Conservation (phyloP, 2,797 vertebrate species). For the Fratercula arctica region DNA sequence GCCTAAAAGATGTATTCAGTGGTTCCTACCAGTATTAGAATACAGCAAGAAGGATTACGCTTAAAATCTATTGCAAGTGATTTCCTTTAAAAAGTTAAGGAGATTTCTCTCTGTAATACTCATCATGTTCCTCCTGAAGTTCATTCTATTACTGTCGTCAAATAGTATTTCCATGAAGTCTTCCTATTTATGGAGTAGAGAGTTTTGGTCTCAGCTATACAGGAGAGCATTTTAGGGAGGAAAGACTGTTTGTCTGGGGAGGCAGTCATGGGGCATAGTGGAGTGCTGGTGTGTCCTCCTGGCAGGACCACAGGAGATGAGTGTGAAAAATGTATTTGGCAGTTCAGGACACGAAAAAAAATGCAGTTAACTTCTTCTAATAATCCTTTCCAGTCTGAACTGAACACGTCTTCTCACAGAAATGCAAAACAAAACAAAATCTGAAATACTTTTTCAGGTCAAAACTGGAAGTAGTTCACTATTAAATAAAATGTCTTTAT, state of each 20-base stretch:
- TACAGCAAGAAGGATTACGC: conserved; percentile 21
- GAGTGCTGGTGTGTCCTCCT: background rate
- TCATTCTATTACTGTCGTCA: background rate
- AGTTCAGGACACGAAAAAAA: background rate
- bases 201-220: background rate
- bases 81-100: conserved; percentile 53
- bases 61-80: conserved; percentile 40
- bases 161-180: background rate
- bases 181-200: background rate
- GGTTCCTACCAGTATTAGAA: background rate
- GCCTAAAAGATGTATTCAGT: background rate
- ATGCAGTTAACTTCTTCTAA: background rate
- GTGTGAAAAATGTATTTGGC: background rate
- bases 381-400: background rate
- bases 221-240: background rate
- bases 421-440: background rate
- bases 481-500: background rate
- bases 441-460: background rate
- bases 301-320: background rate
- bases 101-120: conserved; percentile 46
- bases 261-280: background rate
- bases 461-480: background rate
- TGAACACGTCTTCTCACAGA: background rate
- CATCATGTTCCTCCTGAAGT: background rate
- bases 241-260: background rate